Evolutionary conservation across 2,113 vertebrate species (phyloP).

Genomic region (Tetrax tetrax): DNA sequence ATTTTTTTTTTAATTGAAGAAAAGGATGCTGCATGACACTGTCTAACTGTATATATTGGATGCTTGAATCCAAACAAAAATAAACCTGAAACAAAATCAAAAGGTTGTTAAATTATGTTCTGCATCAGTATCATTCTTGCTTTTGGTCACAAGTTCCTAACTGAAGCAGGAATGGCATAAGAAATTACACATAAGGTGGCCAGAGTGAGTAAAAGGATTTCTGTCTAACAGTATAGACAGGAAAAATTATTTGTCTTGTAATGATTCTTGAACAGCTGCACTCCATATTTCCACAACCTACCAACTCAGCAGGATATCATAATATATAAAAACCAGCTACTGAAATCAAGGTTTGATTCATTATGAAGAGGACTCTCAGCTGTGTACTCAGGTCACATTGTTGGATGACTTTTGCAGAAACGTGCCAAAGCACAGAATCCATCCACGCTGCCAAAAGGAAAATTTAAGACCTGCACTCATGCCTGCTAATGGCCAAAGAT

Average conservation of each 20-base stretch:
- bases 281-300: slow-evolving; percentile 21
- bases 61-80: background rate
- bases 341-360: slow-evolving; percentile 49
- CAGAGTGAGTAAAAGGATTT: background rate
- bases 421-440: background rate
- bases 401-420: background rate
- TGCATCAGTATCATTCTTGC: background rate
- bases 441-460: slow-evolving; percentile 13
- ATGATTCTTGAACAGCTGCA: slow-evolving; percentile 48
- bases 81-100: background rate
- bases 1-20: background rate
- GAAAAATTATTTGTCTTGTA: slow-evolving; percentile 46
- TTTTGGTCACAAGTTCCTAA: background rate
- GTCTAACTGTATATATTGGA: background rate
- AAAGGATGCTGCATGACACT: background rate
- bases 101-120: background rate
- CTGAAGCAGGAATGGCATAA: background rate
- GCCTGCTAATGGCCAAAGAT: background rate
- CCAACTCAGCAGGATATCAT: slow-evolving; percentile 19
- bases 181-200: background rate
- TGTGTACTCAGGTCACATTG: background rate
- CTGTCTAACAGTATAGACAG: background rate
- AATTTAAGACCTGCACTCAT: slow-evolving; percentile 3
- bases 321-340: slow-evolving; percentile 25
- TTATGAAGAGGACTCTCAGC: background rate